Percentiles rank a stretch among this genome's conserved stretches.
phyloP scores from a whole-genome alignment of 2,797 vertebrate genomes.

The Cyclura pinguis region DNA sequence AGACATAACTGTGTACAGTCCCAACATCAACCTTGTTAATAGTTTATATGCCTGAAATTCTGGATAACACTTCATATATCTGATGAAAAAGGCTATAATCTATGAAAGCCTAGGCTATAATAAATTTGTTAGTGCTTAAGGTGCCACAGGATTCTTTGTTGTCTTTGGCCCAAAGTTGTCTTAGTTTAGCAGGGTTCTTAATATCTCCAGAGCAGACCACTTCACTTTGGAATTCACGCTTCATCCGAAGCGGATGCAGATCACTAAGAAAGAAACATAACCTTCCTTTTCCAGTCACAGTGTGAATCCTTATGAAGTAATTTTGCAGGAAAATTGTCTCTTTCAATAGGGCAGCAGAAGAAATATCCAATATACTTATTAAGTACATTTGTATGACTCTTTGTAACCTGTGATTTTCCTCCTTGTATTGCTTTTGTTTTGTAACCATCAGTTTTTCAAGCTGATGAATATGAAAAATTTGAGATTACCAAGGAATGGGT shows the following conservation, averaged over 20 bases:
- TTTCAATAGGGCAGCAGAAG: neutral
- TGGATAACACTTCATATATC: neutral
- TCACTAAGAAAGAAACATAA: slow-evolving; percentile 18
- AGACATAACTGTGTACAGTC: neutral
- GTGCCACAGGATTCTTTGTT: neutral
- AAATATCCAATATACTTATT: slow-evolving; percentile 2
- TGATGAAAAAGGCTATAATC: neutral
- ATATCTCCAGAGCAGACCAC: neutral
- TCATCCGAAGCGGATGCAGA: neutral
- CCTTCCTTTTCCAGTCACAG: neutral
- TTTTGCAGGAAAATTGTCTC: neutral
- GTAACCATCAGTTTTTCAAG: slow-evolving; percentile 43
- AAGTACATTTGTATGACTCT: slow-evolving; percentile 35
- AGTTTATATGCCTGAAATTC: neutral
- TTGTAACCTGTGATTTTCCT: slow-evolving; percentile 19
- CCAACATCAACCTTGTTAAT: neutral
- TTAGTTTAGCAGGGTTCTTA: neutral
- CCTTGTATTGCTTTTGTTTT: slow-evolving; percentile 50
- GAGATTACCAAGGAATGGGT: neutral
- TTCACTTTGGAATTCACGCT: neutral
- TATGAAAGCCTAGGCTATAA: neutral
- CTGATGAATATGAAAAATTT: slow-evolving; percentile 19
- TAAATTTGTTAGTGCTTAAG: neutral
- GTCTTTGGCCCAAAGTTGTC: neutral
- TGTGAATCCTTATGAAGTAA: slow-evolving; percentile 22